Evolutionary conservation across 2,888 invertebrate species (phyloP).

Genomic region (Branchipolynoe longqiensis): DNA sequence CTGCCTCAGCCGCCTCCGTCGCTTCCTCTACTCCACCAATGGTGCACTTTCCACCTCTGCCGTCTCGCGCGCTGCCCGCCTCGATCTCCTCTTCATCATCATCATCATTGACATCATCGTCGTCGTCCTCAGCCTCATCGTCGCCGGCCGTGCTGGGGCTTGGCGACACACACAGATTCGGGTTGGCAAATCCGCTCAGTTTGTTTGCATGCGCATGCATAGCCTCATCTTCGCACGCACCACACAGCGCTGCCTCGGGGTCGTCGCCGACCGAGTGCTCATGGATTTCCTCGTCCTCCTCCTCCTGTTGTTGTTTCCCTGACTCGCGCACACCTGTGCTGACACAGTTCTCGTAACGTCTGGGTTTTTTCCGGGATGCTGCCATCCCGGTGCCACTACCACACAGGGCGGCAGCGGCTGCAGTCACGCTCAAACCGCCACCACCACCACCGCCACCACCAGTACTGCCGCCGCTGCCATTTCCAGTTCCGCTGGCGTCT

Average conservation of each 20-base stretch:
- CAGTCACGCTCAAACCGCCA: too few relatives aligned
- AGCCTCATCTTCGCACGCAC: conserved; percentile 27
- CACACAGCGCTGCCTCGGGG: conserved; percentile 36
- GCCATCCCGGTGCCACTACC: background rate
- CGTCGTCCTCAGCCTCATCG: conserved; percentile 11
- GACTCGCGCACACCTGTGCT: background rate
- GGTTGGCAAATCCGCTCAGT: conserved; percentile 5
- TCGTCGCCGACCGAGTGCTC: conserved; percentile 36
- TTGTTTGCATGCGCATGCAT: background rate
- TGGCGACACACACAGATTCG: conserved; percentile 21
- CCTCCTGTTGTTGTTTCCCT: too few relatives aligned
- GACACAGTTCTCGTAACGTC: conserved; percentile 27
- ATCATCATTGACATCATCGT: background rate
- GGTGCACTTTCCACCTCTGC: background rate
- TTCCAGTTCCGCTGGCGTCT: background rate
- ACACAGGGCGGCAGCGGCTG: background rate
- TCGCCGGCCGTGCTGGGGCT: conserved; percentile 30
- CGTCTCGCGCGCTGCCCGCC: background rate
- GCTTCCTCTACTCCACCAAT: background rate
- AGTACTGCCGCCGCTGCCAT: background rate
- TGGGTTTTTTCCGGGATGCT: background rate
- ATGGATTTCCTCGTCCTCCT: background rate
- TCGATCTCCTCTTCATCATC: background rate
- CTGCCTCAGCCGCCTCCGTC: background rate
- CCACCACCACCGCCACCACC: background rate